Percentiles rank a stretch among this genome's conserved stretches.
Evolutionary conservation across 1,140 invertebrate species (phyloP).

Genomic region (Scaptomyza hsui): DNA sequence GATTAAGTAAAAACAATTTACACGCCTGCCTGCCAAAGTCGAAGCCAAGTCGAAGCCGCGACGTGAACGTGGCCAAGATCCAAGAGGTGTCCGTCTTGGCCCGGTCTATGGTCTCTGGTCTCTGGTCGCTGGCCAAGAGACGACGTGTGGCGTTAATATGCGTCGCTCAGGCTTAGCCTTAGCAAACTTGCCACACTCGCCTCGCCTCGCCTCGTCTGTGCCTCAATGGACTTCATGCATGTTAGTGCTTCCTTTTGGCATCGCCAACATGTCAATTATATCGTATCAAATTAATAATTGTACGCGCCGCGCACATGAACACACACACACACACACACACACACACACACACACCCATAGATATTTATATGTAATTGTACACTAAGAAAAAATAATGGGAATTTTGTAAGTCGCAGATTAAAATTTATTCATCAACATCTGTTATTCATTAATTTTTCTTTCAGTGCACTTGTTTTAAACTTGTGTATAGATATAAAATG

Average conservation of each 20-base stretch:
- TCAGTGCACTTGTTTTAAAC: not conserved
- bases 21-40: constrained; percentile 74
- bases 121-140: constrained; percentile 30
- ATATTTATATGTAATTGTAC: not conserved
- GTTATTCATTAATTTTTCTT: not conserved
- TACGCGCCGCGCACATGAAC: constrained; percentile 65
- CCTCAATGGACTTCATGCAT: constrained; percentile 21
- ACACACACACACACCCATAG: constrained; percentile 14
- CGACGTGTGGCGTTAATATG: constrained; percentile 78
- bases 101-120: constrained; percentile 1
- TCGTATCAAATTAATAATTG: constrained; percentile 83
- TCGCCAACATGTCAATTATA: constrained; percentile 83
- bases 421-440: too few relatives aligned
- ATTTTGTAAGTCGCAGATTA: too few relatives aligned
- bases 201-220: constrained; percentile 32
- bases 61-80: constrained; percentile 29
- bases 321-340: constrained; percentile 18
- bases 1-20: constrained; percentile 83
- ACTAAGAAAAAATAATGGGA: not conserved
- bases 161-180: constrained; percentile 71
- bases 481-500: constrained; percentile 20
- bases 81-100: constrained; percentile 18
- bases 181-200: constrained; percentile 39
- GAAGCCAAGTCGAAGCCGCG: constrained; percentile 3
- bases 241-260: constrained; percentile 80